Evolutionary conservation across 1,140 invertebrate species (phyloP).

Genomic region (Papilio machaon): DNA sequence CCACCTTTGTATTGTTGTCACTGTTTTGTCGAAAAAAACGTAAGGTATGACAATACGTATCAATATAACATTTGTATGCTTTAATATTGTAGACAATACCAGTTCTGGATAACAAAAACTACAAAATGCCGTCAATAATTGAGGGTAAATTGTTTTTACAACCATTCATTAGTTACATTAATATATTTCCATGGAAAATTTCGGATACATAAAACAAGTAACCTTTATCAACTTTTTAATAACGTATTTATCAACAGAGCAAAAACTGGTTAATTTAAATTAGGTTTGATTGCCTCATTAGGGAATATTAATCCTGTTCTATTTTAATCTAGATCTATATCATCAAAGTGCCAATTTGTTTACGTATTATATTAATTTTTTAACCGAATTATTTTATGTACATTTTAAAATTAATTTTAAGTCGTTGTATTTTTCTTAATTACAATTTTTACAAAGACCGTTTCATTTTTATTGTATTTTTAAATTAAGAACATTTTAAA

Average conservation of each 20-base stretch:
- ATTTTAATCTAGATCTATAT: background rate
- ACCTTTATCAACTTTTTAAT: background rate
- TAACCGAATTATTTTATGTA: background rate
- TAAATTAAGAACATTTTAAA: background rate
- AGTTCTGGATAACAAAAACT: background rate
- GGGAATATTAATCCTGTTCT: background rate
- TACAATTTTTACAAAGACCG: background rate
- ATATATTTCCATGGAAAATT: background rate
- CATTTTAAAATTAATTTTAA: background rate
- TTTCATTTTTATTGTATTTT: background rate
- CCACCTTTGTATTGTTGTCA: too few relatives aligned
- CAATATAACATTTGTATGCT: background rate
- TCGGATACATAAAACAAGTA: constrained; percentile 2
- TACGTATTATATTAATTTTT: background rate
- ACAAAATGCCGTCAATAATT: background rate
- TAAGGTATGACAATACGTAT: too few relatives aligned
- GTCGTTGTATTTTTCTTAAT: background rate
- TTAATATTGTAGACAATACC: background rate
- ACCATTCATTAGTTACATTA: background rate
- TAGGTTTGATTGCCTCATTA: background rate
- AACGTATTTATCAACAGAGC: background rate
- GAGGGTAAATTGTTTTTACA: background rate
- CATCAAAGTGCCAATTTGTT: background rate
- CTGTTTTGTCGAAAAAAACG: too few relatives aligned
- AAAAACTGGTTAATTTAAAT: background rate